Base-by-base conservation (phyloP, 2,797 vertebrate species). In the Smutsia gigantea region DNA sequence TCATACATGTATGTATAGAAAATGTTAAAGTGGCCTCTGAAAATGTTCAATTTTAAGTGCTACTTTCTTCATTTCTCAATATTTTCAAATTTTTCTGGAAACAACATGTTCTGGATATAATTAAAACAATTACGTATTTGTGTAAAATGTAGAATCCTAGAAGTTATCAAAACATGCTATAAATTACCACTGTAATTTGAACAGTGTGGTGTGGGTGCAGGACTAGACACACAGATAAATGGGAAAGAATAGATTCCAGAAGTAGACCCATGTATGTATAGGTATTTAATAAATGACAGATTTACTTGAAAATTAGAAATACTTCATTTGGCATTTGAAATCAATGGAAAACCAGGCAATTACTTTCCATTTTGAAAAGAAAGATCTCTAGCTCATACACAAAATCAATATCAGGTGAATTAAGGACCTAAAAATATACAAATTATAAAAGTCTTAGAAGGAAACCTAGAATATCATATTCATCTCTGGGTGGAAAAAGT, bases 341-440 rank as follows among this genome's bases (percentile, higher is more conserved):
- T 31, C 42, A 49, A 31, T 21, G 49, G 34, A 88, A 84, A 75
- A 5, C 78, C 0, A 87, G 69, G 27, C 34, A 55, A 49, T 49
- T 69, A 51, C 85, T 82, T 92, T 71, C 23, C 71, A 82, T 93
- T 90, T 93, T 87, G 61, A 83, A 83, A 81, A 69, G 39, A 69
- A 93, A 39, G 37, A 46, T 74, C 19, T 95, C 68, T 92, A 46
- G 34, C 27, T 85, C 69, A n/a, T 57, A 90, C 2, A 31, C n/a
- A 81, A 39, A 39, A 39, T 39, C 39, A 31, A 57, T 37, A 77
- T 34, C 19, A 95, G 74, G 29, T 92, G 42, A 83, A 69, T 71
- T 78, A 53, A 72, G 61, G 27, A 66, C 15, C 71, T 79, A 77
- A 95, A 90, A 74, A 14, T 71, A 57, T 12, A 29, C 34, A 15